Conservation (phyloP, 2,888 invertebrate genomes). For the Pedicia rivosa region DNA sequence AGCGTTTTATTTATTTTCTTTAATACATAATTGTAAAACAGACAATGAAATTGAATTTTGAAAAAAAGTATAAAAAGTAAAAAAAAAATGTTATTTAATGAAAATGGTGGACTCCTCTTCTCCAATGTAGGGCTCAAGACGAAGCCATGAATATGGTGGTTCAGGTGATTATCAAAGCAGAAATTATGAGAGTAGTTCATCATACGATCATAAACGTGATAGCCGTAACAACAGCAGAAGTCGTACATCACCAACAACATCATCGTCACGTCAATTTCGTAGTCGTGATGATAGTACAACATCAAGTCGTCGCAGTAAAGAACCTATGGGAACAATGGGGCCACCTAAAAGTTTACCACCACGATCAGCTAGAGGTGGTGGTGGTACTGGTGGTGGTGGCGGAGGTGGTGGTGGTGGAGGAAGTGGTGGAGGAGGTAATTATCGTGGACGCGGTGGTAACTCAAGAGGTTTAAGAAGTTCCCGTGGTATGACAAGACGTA, state of each 20-base stretch:
- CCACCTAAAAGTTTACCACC: slow-evolving; percentile 26
- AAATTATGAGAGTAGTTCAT: slow-evolving; percentile 4
- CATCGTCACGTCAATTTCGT: slow-evolving; percentile 19
- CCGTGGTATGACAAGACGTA: slow-evolving; percentile 21
- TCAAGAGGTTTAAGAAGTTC: slow-evolving; percentile 17
- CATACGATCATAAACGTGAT: slow-evolving; percentile 4
- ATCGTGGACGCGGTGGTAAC: slow-evolving; percentile 6
- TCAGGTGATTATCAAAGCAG: slow-evolving; percentile 15
- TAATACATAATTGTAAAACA: neutral
- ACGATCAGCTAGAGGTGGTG: slow-evolving; percentile 21
- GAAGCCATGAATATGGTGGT: slow-evolving; percentile 10
- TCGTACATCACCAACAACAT: slow-evolving; percentile 16
- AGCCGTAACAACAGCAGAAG: neutral
- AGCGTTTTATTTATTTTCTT: too few relatives aligned
- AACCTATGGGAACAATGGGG: slow-evolving; percentile 24
- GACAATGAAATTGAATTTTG: neutral
- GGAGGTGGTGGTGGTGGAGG: slow-evolving; percentile 16
- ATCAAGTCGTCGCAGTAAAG: slow-evolving; percentile 10
- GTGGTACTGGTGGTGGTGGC: slow-evolving; percentile 12
- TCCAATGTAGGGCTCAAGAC: slow-evolving; percentile 18
- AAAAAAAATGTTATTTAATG: neutral
- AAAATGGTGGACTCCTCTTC: slow-evolving; percentile 9
- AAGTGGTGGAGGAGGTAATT: slow-evolving; percentile 22
- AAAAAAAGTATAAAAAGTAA: slow-evolving; percentile 1
- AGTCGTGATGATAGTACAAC: slow-evolving; percentile 7